These are phyloP conservation scores for Drosophila antonietae DNA, from an alignment of 2,888 invertebrate genomes.

Conservation along the genomic window DNA sequence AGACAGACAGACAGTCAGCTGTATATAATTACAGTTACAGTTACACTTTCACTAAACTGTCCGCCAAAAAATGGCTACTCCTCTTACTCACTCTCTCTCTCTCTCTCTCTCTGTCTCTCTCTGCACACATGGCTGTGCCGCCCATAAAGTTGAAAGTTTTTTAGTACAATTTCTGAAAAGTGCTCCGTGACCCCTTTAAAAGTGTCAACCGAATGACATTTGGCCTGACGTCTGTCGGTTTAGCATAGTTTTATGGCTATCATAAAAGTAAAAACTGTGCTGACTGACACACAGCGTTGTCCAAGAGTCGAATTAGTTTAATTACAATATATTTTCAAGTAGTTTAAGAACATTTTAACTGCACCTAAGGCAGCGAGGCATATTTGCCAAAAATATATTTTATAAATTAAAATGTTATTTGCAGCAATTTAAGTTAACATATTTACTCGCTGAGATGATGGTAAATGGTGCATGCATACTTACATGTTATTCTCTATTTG, in stretches of 20 bases:
- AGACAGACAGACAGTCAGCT: conserved; percentile 47
- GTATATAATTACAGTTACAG: conserved; percentile 79
- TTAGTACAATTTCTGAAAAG: conserved; percentile 34
- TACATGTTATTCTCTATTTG: too few species aligned
- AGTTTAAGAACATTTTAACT: background rate
- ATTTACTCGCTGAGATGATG: background rate
- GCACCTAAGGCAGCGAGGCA: background rate
- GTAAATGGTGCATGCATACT: too few species aligned
- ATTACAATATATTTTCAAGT: background rate
- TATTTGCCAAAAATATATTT: background rate
- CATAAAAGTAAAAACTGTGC: conserved; percentile 12
- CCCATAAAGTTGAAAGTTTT: conserved; percentile 45
- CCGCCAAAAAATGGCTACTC: conserved; percentile 28
- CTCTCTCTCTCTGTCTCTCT: background rate
- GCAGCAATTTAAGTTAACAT: background rate
- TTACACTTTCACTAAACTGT: conserved; percentile 78
- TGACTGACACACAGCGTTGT: background rate
- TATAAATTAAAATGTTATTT: too few species aligned
- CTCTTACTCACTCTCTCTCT: background rate
- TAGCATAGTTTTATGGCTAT: conserved; percentile 37
- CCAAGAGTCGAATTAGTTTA: conserved; percentile 5
- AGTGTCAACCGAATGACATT: conserved; percentile 60
- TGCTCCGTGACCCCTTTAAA: conserved; percentile 70
- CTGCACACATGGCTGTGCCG: conserved; percentile 14
- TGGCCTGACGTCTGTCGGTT: conserved; percentile 10